Evolutionary conservation across 1,140 invertebrate species (phyloP).

Genomic region (Schlechtendalia chinensis): DNA sequence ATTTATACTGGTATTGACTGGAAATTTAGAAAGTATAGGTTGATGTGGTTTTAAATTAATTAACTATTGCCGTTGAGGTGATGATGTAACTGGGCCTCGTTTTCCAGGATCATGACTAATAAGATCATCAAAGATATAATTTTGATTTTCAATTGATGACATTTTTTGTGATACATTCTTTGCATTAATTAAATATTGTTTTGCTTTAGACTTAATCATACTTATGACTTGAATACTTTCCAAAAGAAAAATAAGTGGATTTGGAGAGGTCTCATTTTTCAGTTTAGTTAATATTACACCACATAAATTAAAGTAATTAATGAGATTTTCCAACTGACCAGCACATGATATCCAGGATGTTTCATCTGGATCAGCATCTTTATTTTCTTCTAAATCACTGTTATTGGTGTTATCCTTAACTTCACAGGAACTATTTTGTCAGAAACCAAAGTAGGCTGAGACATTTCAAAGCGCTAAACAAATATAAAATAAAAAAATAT

Average conservation of each 20-base stretch:
- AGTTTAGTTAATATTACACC: background rate
- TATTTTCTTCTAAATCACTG: background rate
- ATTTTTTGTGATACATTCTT: background rate
- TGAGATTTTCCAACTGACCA: background rate
- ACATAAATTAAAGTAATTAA: background rate
- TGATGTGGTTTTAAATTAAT: slow-evolving; percentile 18
- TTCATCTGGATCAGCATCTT: background rate
- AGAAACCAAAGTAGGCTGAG: too few relatives aligned
- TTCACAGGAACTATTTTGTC: too few relatives aligned
- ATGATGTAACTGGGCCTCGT: too few relatives aligned
- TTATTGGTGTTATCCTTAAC: background rate
- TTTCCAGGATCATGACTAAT: slow-evolving; percentile 30
- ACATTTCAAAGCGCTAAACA: too few relatives aligned
- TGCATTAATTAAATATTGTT: too few relatives aligned
- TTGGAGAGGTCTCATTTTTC: background rate
- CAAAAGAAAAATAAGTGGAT: slow-evolving; percentile 4
- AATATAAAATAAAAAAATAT: too few relatives aligned
- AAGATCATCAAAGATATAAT: slow-evolving; percentile 1
- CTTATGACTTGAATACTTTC: background rate
- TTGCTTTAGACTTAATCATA: background rate
- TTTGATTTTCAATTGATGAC: background rate
- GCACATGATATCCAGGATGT: background rate
- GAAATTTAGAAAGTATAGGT: too few relatives aligned
- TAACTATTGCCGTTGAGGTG: slow-evolving; percentile 3
- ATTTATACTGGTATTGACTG: too few relatives aligned